Evolutionary conservation across 2,888 invertebrate genomes (phyloP), one percentile per base, ranked within the genome.

Genomic region (Lypha dubia): DNA sequence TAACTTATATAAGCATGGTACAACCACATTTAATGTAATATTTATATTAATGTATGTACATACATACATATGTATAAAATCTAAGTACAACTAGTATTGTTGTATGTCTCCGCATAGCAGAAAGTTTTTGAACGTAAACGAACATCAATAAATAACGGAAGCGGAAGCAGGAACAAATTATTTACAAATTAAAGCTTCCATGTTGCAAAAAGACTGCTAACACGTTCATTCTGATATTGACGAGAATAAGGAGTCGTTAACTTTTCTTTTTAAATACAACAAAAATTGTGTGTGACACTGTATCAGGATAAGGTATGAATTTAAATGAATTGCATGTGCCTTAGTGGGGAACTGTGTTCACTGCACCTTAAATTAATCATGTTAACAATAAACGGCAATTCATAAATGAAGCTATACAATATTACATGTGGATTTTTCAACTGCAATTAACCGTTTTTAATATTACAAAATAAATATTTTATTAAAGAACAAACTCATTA

Each of bases 281-380:
- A 38, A 20, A 28, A 35, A 44, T 8, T 32, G 32, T 32, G 58
- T 73, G 24, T 49, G 58, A 17, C n/a, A 13, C 46, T 13, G n/a
- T 24, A 0, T 32, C 22, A 35, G 11, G 38, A 28, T 17, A 56
- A 20, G 35, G 35, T 70, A 58, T n/a, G 28, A 56, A 67, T 56
- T 67, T 58, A 76, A 56, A 67, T 58, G 9, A 67, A 67, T 67
- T 65, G 75, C 75, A 56, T 56, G 32, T n/a, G 44, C 13, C 44
- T 44, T 20, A 63, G 22, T 35, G 62, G 41, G 68, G 28, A 62
- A 63, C 63, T 32, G 70, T 53, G 28, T 71, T 32, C 41, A 70
- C 44, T 62, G 77, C 41, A 41, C 53, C 58, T 53, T 71, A 53
- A 79, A 62, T 79, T 51, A 70, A 32, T 70, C 44, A 77, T 41